phyloP scores from a whole-genome alignment of 2,888 invertebrate genomes.

The Lagria hirta region DNA sequence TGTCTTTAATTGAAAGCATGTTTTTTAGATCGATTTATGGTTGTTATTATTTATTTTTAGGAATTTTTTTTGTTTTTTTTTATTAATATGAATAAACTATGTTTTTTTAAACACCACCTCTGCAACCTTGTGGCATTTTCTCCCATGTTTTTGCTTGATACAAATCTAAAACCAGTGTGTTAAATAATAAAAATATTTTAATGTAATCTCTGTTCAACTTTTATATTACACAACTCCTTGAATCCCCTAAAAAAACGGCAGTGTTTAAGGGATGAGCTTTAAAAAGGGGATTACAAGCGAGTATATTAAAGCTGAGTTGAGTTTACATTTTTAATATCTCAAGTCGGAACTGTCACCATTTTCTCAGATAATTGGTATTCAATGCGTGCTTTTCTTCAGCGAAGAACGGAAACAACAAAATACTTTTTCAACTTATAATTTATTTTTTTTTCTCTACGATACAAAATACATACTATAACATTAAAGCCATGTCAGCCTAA shows the following conservation, averaged over 20 bases:
- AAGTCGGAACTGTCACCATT: constrained; percentile 17
- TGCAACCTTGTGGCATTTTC: constrained; percentile 32
- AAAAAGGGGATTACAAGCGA: too few relatives aligned
- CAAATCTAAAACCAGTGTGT: constrained; percentile 43
- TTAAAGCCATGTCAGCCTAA: constrained; percentile 41
- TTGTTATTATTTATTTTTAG: constrained; percentile 48
- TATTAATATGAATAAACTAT: constrained; percentile 43
- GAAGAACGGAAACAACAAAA: constrained; percentile 13
- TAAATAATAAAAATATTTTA: constrained; percentile 53
- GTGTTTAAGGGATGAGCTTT: too few relatives aligned
- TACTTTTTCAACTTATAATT: too few relatives aligned
- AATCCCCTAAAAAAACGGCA: too few relatives aligned
- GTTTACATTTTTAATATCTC: neutral
- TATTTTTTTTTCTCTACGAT: too few relatives aligned
- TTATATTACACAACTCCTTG: too few relatives aligned
- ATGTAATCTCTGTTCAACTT: constrained; percentile 34
- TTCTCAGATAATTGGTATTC: constrained; percentile 22
- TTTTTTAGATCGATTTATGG: constrained; percentile 49
- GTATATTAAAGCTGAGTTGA: too few relatives aligned
- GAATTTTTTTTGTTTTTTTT: constrained; percentile 44
- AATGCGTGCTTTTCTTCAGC: too few relatives aligned
- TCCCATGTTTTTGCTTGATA: constrained; percentile 12
- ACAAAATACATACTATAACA: too few relatives aligned
- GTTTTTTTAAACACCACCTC: constrained; percentile 34
- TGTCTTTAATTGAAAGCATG: constrained; percentile 45